Evolutionary conservation across 2,797 vertebrate species (phyloP).

Genomic region (Lepilemur ruficaudatus): DNA sequence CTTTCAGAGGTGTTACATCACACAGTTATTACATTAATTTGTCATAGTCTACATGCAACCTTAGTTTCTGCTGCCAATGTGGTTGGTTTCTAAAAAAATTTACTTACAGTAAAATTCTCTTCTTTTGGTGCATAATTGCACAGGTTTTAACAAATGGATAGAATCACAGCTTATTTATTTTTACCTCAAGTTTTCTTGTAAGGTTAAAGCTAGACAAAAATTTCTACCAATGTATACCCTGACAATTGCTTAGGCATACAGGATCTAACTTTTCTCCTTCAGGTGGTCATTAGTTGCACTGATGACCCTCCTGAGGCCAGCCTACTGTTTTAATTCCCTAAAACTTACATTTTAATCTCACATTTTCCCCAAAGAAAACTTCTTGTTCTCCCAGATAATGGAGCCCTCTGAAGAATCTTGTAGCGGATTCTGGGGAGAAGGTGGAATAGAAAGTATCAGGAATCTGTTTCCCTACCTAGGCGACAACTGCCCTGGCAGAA

Average conservation of each 20-base stretch:
- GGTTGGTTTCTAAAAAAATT: not conserved
- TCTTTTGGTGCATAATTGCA: not conserved
- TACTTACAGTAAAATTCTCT: not conserved
- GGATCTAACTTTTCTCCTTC: not conserved
- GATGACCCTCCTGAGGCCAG: not conserved
- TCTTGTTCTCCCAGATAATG: not conserved
- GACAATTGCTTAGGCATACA: not conserved
- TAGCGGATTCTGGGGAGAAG: not conserved
- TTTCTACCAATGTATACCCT: not conserved
- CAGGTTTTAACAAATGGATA: not conserved
- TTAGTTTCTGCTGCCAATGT: not conserved
- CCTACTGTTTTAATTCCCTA: not conserved
- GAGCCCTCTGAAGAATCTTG: not conserved
- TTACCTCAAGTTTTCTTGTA: not conserved
- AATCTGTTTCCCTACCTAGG: not conserved
- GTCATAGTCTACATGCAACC: not conserved
- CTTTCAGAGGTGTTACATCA: not conserved
- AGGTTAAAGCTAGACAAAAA: not conserved
- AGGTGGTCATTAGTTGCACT: not conserved
- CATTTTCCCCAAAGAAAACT: not conserved
- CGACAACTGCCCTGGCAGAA: not conserved
- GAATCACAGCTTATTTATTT: not conserved
- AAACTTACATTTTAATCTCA: not conserved
- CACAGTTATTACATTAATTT: not conserved
- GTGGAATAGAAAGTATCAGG: not conserved